A percentile compares a stretch with the other conserved stretches of the same genome.
Conservation (phyloP, 1,140 invertebrate species). For the Drosophila nigromelanica region DNA sequence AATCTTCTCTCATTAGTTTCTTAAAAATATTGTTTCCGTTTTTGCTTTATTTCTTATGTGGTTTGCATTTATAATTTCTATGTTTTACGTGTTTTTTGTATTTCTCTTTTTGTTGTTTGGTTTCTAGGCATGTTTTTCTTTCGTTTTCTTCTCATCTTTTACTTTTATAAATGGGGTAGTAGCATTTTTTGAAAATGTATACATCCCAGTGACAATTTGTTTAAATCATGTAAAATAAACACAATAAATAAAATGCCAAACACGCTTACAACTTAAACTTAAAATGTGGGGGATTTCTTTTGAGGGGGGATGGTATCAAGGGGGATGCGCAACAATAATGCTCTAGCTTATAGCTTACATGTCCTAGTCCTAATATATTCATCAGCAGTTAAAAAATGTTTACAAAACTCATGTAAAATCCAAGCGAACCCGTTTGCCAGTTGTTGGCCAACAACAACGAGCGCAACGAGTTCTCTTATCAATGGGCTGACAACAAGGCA, state of each 20-base stretch:
- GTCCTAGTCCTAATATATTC: conserved; percentile 65
- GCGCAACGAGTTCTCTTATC: conserved; percentile 29
- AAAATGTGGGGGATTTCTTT: not conserved
- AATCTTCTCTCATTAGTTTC: conserved; percentile 26
- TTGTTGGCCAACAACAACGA: conserved; percentile 39
- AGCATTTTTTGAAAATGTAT: conserved; percentile 67
- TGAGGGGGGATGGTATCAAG: not conserved
- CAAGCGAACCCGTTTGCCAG: conserved; percentile 35
- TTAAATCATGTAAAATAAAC: conserved; percentile 33
- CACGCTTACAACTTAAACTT: conserved; percentile 35
- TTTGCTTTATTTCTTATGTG: conserved; percentile 22
- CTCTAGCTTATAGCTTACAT: conserved; percentile 75
- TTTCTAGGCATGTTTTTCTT: conserved; percentile 14
- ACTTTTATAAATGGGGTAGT: conserved; percentile 8
- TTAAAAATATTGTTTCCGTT: conserved; percentile 41
- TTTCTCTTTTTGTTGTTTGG: conserved; percentile 17
- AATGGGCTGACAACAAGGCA: conserved; percentile 1
- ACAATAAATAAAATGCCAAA: conserved; percentile 57
- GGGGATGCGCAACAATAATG: conserved; percentile 43
- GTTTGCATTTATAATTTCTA: conserved; percentile 6
- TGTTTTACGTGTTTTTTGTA: conserved; percentile 28
- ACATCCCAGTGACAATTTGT: conserved; percentile 17
- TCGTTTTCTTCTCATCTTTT: conserved; percentile 4
- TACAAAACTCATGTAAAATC: conserved; percentile 72
- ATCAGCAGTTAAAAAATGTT: conserved; percentile 71